These are phyloP conservation scores for Nautilus pompilius DNA, from an alignment of 1,140 invertebrate species.

Conservation along the genomic window DNA sequence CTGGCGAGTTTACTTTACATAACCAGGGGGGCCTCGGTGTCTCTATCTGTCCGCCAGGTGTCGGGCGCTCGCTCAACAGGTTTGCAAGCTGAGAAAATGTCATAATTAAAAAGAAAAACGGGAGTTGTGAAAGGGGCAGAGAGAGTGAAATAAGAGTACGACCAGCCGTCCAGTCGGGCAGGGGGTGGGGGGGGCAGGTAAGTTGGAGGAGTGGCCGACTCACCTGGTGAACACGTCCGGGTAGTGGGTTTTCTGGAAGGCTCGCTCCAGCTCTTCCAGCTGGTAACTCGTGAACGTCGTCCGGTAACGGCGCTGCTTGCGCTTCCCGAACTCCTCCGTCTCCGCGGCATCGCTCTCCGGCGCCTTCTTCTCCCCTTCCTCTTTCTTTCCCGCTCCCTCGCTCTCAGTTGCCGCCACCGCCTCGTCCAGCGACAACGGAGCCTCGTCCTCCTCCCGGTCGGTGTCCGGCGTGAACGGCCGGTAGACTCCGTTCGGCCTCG, in stretches of 20 bases:
- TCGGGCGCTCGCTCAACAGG: too few relatives aligned
- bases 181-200: too few relatives aligned
- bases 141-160: too few relatives aligned
- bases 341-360: slow-evolving; percentile 15
- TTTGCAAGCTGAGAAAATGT: too few relatives aligned
- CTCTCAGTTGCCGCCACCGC: background rate
- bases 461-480: background rate
- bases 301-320: slow-evolving; percentile 42
- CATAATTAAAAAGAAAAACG: too few relatives aligned
- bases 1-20: too few relatives aligned
- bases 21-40: too few relatives aligned
- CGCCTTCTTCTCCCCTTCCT: background rate
- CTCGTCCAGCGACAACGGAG: background rate
- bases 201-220: too few relatives aligned
- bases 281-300: slow-evolving; percentile 51
- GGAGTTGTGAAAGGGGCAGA: too few relatives aligned
- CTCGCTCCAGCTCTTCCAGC: slow-evolving; percentile 46
- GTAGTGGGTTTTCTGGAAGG: slow-evolving; percentile 51
- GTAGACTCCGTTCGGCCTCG: background rate
- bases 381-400: background rate
- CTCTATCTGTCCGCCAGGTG: too few relatives aligned
- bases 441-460: background rate
- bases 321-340: slow-evolving; percentile 32
- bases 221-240: slow-evolving; percentile 48
- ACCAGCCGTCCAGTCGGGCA: too few relatives aligned